Percentiles rank a stretch among this genome's conserved stretches.
Evolutionary conservation across 2,888 invertebrate species (phyloP).

Genomic region (Dorcus parallelipipedus): DNA sequence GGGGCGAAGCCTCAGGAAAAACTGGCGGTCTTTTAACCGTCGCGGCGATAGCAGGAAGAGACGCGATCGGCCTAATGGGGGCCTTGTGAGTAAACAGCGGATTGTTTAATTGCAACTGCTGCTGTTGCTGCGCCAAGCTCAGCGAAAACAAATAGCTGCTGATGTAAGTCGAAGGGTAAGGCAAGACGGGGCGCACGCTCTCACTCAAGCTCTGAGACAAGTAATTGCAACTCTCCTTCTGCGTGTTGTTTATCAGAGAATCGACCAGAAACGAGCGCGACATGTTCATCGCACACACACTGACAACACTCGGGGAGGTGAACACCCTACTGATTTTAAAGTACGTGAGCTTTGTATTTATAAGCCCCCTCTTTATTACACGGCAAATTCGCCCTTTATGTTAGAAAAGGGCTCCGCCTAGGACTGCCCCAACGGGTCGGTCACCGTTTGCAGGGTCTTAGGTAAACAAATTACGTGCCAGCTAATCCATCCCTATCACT

Average conservation of each 20-base stretch:
- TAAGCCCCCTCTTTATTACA: slow-evolving; percentile 37
- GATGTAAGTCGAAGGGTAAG: slow-evolving; percentile 64
- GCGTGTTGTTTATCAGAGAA: slow-evolving; percentile 68
- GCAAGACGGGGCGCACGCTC: slow-evolving; percentile 54
- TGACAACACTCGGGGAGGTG: slow-evolving; percentile 13
- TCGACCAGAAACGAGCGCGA: slow-evolving; percentile 81
- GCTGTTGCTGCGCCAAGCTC: slow-evolving; percentile 61
- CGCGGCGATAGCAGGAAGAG: slow-evolving; percentile 33
- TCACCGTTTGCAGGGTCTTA: slow-evolving; percentile 20
- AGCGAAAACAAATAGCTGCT: slow-evolving; percentile 63
- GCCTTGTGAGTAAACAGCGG: slow-evolving; percentile 24
- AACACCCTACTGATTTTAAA: slow-evolving; percentile 26
- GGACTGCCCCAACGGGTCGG: slow-evolving; percentile 35
- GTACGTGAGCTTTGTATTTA: slow-evolving; percentile 30
- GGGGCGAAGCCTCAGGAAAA: background rate
- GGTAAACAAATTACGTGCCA: slow-evolving; percentile 42
- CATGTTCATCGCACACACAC: slow-evolving; percentile 53
- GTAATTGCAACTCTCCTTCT: slow-evolving; percentile 50
- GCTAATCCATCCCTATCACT: slow-evolving; percentile 28
- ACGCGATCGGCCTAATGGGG: slow-evolving; percentile 42
- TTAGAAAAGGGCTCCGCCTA: slow-evolving; percentile 41
- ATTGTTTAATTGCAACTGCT: slow-evolving; percentile 36
- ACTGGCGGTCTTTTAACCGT: slow-evolving; percentile 27
- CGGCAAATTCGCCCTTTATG: slow-evolving; percentile 34
- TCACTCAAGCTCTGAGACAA: slow-evolving; percentile 48